Percentiles rank a stretch among this genome's conserved stretches.
Evolutionary conservation across 2,888 invertebrate species (phyloP).

Genomic region (Oscheius sp.): DNA sequence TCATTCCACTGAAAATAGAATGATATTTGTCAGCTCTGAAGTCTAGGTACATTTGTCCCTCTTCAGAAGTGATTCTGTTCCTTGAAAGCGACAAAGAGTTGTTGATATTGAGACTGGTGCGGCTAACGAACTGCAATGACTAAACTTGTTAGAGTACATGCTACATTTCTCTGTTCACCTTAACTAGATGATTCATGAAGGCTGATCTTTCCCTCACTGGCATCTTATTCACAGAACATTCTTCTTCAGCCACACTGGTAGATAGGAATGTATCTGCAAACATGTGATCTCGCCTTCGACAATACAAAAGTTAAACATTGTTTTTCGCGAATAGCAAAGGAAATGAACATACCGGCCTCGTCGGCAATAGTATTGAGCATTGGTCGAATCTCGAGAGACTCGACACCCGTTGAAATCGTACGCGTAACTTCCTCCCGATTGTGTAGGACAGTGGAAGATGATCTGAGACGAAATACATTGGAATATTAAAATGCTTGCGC

Average conservation of each 20-base stretch:
- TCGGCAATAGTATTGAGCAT: constrained; percentile 42
- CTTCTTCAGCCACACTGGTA: constrained; percentile 14
- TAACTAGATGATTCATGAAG: constrained; percentile 55
- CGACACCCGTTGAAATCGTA: constrained; percentile 42
- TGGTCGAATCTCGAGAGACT: constrained; percentile 50
- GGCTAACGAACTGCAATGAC: constrained; percentile 49
- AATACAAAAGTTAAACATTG: background rate
- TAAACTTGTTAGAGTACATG: constrained; percentile 25
- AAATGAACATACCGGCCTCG: constrained; percentile 43
- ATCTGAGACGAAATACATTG: background rate
- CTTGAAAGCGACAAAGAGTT: background rate
- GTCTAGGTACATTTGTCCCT: constrained; percentile 1
- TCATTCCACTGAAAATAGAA: constrained; percentile 1
- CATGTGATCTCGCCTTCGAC: background rate
- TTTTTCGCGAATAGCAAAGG: background rate
- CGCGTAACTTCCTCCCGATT: constrained; percentile 2
- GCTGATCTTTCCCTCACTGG: constrained; percentile 49
- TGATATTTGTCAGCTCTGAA: background rate
- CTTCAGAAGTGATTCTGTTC: constrained; percentile 2
- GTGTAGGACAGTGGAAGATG: background rate
- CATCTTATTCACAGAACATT: constrained; percentile 47
- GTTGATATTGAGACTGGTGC: constrained; percentile 24
- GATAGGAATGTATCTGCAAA: constrained; percentile 14
- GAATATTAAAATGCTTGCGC: no score
- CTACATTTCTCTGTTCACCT: constrained; percentile 30